Evolutionary conservation across 2,113 vertebrate genomes (phyloP), one percentile per base, ranked within the genome.

Genomic region (Alexandromys fortis): DNA sequence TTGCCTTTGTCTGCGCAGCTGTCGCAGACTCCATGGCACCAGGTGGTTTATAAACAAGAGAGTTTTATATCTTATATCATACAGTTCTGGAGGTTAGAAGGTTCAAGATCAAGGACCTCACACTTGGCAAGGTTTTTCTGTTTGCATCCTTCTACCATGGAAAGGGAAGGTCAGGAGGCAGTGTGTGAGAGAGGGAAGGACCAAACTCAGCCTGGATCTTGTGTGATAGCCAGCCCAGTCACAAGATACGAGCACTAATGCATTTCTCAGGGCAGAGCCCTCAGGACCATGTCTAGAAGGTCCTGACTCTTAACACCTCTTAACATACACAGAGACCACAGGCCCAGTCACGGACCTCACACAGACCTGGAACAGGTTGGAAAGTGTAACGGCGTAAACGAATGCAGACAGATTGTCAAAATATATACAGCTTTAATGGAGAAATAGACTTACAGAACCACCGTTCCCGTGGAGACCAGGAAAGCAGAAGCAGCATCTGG

Each of bases 321-420:
- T 38, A 55, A 47, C 42, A 42, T 8, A 49, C 17, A 70, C 26
- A 42, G 55, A 65, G 38, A 68, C 45, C 21, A 35, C 19, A 4
- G 30, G 7, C 11, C 17, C n/a, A 6, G 47, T 42, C 30, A 12
- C 49, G 22, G 83, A 68, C 38, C 21, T 52, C 9, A 4, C 9
- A 47, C 65, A 49, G 17, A 45, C 12, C 0, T 4, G 3, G 38
- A 86, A n/a, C 1, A 3, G 11, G 12, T 5, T 68, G 33, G 33
- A 38, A 42, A 42, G 42, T 42, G 42, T 42, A 42, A 42, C 42
- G 42, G 42, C 42, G 42, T 42, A 42, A 42, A 42, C 42, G 42
- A 42, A 42, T 42, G 42, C 42, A 42, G 42, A 42, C 42, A 42
- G 42, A 42, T 42, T 42, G 42, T 42, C 42, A 42, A 42, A 42